Conservation (phyloP, 2,797 vertebrate species). For the Ciconia nigra region DNA sequence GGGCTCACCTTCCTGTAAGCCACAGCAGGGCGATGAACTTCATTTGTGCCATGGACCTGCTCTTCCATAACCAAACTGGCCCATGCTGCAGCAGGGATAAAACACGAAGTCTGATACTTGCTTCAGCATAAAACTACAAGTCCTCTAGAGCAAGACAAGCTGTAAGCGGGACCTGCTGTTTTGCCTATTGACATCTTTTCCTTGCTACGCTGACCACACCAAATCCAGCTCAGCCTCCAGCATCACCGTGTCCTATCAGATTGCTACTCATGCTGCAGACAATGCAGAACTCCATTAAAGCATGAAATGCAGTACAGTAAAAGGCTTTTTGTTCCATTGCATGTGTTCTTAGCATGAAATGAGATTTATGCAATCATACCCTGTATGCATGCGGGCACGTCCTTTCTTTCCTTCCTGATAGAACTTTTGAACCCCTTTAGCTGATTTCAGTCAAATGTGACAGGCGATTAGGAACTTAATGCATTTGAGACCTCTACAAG, state of each 20-base stretch:
- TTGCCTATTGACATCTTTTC: neutral
- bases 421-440: neutral
- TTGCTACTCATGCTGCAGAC: neutral
- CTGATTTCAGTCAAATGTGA: neutral
- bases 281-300: neutral
- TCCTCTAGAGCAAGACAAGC: neutral
- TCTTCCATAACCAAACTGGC: neutral
- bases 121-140: neutral
- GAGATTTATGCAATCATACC: neutral
- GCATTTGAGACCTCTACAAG: neutral
- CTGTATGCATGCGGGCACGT: neutral
- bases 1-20: neutral
- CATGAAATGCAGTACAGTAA: neutral
- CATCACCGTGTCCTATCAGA: neutral
- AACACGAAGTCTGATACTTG: fast-evolving
- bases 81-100: neutral
- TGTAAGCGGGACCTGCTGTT: neutral
- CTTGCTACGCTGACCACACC: neutral
- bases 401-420: neutral
- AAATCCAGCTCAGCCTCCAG: neutral
- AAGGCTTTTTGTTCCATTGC: neutral
- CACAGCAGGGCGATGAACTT: neutral
- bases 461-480: neutral
- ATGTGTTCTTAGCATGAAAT: neutral
- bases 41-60: neutral